phyloP scores from a whole-genome alignment of 2,888 invertebrate genomes.

The Chloroclystis v-ata region DNA sequence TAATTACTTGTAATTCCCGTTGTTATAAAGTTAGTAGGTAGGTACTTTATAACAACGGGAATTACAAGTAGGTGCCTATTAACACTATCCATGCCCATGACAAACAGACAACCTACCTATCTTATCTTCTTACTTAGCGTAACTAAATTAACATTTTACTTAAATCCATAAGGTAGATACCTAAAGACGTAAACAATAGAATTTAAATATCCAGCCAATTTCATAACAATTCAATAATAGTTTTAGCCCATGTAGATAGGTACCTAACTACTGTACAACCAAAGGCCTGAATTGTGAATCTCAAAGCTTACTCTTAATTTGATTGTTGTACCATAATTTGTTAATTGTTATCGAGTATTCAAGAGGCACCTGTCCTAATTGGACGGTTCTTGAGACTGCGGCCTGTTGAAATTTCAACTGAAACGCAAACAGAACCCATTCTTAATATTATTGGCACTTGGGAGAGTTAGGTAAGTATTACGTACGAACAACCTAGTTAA shows the following conservation, averaged over 20 bases:
- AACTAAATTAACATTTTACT: too few relatives aligned
- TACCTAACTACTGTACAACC: too few relatives aligned
- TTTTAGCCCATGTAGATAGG: constrained; percentile 9
- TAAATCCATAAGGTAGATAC: too few relatives aligned
- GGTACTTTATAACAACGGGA: too few relatives aligned
- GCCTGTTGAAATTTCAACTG: not conserved
- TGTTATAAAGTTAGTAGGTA: too few relatives aligned
- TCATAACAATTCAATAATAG: constrained; percentile 10
- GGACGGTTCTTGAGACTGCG: constrained; percentile 4
- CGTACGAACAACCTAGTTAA: too few relatives aligned
- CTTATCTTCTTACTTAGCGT: too few relatives aligned
- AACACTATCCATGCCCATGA: too few relatives aligned
- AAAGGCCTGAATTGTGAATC: constrained; percentile 8
- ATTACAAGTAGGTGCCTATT: too few relatives aligned
- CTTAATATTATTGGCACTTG: not conserved
- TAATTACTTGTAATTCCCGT: too few relatives aligned
- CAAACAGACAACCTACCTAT: too few relatives aligned
- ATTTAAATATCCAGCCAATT: not conserved
- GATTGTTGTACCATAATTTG: constrained; percentile 20
- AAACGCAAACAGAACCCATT: not conserved
- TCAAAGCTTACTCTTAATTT: constrained; percentile 10
- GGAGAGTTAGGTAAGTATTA: too few relatives aligned
- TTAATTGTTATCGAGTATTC: constrained; percentile 23
- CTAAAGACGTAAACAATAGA: not conserved
- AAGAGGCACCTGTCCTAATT: constrained; percentile 22